phyloP scores from a whole-genome alignment of 1,140 invertebrate genomes.

The Scylla paramamosain region DNA sequence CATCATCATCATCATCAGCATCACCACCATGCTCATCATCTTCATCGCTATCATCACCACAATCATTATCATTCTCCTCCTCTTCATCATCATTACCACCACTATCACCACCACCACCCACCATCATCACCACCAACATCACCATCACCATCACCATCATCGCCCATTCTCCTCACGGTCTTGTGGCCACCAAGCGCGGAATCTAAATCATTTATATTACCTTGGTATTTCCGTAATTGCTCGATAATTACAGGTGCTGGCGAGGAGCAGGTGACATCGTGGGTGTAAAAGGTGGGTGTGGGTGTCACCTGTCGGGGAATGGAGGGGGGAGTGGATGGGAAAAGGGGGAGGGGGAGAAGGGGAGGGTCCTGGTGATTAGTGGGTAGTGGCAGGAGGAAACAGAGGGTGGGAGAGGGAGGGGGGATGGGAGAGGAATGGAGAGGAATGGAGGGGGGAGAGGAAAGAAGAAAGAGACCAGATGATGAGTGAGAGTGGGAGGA shows the following conservation, averaged over 20 bases:
- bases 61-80: too few species aligned
- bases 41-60: too few species aligned
- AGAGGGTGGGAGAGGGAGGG: background rate
- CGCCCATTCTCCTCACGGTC: background rate
- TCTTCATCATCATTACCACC: too few species aligned
- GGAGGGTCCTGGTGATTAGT: background rate
- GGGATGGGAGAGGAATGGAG: too few species aligned
- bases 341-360: background rate
- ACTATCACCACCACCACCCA: too few species aligned
- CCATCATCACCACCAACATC: background rate
- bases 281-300: constrained; percentile 9
- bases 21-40: too few species aligned
- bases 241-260: background rate
- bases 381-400: background rate
- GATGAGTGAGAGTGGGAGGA: background rate
- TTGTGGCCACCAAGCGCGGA: background rate
- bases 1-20: too few species aligned
- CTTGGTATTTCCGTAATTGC: background rate
- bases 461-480: background rate
- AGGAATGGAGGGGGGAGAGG: background rate
- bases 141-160: background rate
- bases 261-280: background rate
- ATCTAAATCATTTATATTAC: constrained; percentile 13
- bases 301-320: background rate
- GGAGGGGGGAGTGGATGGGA: background rate